Evolutionary conservation across 2,888 invertebrate genomes (phyloP).

Genomic region (Willowsia nigromaculata): DNA sequence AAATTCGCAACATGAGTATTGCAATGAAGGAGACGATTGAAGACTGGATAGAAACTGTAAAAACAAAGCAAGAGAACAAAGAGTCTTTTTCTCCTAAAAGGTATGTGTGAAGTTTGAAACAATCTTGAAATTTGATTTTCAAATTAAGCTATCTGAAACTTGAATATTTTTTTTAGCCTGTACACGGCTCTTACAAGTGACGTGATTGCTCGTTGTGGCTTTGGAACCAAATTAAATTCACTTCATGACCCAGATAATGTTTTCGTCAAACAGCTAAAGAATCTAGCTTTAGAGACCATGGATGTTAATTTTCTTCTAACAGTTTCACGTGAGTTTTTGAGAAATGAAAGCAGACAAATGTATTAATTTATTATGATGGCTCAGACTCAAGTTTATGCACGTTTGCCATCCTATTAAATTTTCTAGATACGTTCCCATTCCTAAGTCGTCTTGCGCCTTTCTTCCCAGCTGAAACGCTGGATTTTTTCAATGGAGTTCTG

Average conservation of each 20-base stretch:
- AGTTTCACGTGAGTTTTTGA: constrained; percentile 64
- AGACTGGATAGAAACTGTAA: constrained; percentile 40
- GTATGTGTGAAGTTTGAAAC: neutral
- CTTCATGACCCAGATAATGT: constrained; percentile 66
- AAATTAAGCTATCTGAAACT: neutral
- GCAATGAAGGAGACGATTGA: constrained; percentile 68
- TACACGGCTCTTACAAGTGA: constrained; percentile 68
- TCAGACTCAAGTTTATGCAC: neutral
- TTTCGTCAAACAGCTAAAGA: constrained; percentile 52
- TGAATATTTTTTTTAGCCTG: constrained; percentile 56
- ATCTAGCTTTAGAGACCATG: constrained; percentile 23
- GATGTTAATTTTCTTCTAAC: constrained; percentile 59
- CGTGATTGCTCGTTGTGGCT: constrained; percentile 71
- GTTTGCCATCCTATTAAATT: neutral
- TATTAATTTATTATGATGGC: constrained; percentile 9
- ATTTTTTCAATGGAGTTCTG: constrained; percentile 58
- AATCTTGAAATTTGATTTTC: neutral
- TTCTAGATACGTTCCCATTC: constrained; percentile 65
- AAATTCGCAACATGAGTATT: constrained; percentile 70
- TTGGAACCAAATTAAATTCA: constrained; percentile 70
- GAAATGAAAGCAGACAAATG: neutral
- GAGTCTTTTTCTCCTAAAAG: constrained; percentile 44
- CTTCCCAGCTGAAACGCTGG: constrained; percentile 57
- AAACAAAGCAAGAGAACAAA: neutral
- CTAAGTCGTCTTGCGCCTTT: constrained; percentile 44